phyloP scores from a whole-genome alignment of 2,888 invertebrate species.

The Ornithoptera priamus region DNA sequence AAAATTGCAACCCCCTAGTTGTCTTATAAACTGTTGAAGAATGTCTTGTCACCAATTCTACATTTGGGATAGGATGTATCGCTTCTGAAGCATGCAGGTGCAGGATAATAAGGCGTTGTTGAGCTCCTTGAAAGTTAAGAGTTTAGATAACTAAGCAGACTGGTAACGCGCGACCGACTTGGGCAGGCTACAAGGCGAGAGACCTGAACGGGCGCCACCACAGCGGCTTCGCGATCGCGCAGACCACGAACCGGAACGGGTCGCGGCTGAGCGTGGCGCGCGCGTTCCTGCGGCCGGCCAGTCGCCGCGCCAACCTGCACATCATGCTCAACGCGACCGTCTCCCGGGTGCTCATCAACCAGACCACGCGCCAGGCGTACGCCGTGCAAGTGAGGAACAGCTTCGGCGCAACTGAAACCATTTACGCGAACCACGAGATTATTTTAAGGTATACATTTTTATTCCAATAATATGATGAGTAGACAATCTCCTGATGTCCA shows the following conservation, averaged over 20 bases:
- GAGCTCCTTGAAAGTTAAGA: too few species aligned
- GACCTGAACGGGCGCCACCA: conserved; percentile 90
- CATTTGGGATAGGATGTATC: too few species aligned
- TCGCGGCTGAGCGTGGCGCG: conserved; percentile 90
- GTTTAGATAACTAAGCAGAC: too few species aligned
- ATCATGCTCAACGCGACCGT: conserved; percentile 91
- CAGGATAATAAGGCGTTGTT: too few species aligned
- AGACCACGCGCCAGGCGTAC: conserved; percentile 85
- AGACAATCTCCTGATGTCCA: too few species aligned
- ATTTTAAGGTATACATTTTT: conserved; percentile 71
- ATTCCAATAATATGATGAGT: background rate
- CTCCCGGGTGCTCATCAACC: conserved; percentile 87
- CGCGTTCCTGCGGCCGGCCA: conserved; percentile 90
- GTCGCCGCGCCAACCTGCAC: conserved; percentile 87
- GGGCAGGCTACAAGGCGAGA: conserved; percentile 83
- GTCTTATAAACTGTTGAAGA: too few species aligned
- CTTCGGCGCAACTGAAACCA: conserved; percentile 76
- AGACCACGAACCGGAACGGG: conserved; percentile 92
- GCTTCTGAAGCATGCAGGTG: too few species aligned
- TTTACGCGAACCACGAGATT: conserved; percentile 85
- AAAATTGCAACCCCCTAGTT: too few species aligned
- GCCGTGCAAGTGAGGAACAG: conserved; percentile 86
- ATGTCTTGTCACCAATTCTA: too few species aligned
- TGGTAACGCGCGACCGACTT: too few species aligned
- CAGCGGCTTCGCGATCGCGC: conserved; percentile 92